Evolutionary conservation across 1,140 invertebrate genomes (phyloP).

Genomic region (Leptopilina clavipes): DNA sequence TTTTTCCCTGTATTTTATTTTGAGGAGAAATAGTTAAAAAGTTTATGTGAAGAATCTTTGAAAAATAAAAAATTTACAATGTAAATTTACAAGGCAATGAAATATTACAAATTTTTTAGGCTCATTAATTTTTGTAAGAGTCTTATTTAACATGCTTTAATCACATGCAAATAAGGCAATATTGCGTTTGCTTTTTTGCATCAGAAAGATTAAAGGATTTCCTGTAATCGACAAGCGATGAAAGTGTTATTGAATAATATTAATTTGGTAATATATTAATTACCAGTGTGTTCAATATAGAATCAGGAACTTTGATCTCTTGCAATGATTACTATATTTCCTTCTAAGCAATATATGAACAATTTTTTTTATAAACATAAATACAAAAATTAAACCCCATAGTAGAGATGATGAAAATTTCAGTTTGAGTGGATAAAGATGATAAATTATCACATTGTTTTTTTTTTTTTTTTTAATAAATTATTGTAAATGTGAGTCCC

Average conservation of each 20-base stretch:
- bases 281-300: neutral
- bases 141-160: neutral
- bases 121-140: neutral
- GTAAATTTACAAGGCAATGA: no score
- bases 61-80: no score
- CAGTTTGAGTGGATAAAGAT: neutral
- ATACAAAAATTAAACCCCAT: neutral
- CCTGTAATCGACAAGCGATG: slow-evolving; percentile 14
- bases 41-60: no score
- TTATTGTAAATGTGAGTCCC: neutral
- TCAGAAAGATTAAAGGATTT: slow-evolving; percentile 2
- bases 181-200: neutral
- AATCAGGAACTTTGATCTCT: neutral
- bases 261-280: slow-evolving; percentile 4
- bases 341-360: neutral
- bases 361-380: neutral
- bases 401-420: neutral
- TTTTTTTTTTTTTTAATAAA: neutral
- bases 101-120: no score
- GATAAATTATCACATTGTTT: neutral
- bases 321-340: neutral
- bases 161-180: neutral
- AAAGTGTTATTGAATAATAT: neutral
- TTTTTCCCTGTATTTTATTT: no score
- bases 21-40: no score